Percentiles rank a stretch among this genome's conserved stretches.
Conservation (phyloP, 2,888 invertebrate species). For the Heliconius ethilla region DNA sequence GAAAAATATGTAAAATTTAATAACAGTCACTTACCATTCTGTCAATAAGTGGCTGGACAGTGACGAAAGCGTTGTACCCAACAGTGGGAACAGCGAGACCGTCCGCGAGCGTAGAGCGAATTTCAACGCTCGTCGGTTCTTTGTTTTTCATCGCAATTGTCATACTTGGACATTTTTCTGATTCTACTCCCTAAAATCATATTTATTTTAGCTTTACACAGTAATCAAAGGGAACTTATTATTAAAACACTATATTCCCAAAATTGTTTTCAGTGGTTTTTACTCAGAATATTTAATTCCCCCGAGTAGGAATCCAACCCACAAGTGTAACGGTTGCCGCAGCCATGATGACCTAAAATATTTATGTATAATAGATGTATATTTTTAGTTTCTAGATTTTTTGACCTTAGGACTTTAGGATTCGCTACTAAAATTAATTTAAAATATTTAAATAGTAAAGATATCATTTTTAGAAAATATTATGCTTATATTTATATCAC, state of each 20-base stretch:
- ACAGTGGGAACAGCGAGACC: constrained; percentile 94
- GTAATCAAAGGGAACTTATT: too few relatives aligned
- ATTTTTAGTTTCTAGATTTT: not conserved
- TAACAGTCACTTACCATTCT: constrained; percentile 82
- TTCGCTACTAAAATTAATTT: too few relatives aligned
- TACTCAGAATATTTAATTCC: too few relatives aligned
- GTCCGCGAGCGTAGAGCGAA: constrained; percentile 91
- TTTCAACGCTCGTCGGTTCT: constrained; percentile 85
- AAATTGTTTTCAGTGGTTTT: too few relatives aligned
- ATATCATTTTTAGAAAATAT: too few relatives aligned
- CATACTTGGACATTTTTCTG: constrained; percentile 95
- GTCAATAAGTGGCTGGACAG: constrained; percentile 87
- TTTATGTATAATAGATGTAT: too few relatives aligned
- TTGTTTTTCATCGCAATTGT: constrained; percentile 86
- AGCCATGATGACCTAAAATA: too few relatives aligned
- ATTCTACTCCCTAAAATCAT: constrained; percentile 89
- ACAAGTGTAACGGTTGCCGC: too few relatives aligned
- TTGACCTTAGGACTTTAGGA: not conserved
- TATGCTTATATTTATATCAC: too few relatives aligned
- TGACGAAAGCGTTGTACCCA: constrained; percentile 92
- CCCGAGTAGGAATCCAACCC: too few relatives aligned
- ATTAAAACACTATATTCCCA: too few relatives aligned
- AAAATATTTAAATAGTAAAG: too few relatives aligned
- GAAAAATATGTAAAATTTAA: not conserved
- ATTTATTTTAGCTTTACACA: not conserved